Evolutionary conservation across 2,888 invertebrate genomes (phyloP).

Genomic region (Philopedon plagiatum): DNA sequence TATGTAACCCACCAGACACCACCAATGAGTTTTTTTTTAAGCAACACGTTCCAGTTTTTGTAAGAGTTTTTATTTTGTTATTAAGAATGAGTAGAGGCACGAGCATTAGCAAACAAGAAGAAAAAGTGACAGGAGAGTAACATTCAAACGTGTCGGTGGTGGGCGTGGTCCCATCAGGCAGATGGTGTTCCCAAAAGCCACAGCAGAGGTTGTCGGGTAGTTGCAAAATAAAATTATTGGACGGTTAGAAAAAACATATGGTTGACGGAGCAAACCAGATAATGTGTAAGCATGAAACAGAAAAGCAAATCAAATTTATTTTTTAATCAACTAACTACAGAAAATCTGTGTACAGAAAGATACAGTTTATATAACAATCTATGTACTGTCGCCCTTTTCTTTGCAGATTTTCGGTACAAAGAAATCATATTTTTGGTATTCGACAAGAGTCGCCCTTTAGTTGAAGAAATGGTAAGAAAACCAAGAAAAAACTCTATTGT

Average conservation of each 20-base stretch:
- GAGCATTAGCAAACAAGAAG: constrained; percentile 17
- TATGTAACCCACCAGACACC: constrained; percentile 68
- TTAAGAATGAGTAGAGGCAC: constrained; percentile 6
- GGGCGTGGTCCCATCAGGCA: constrained; percentile 62
- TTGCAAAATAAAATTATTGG: constrained; percentile 38
- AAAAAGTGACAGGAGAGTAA: constrained; percentile 28
- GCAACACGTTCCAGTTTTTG: constrained; percentile 52
- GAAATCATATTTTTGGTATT: no score
- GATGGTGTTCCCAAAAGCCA: constrained; percentile 54
- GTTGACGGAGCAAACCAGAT: constrained; percentile 53
- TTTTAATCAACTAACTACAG: constrained; percentile 11
- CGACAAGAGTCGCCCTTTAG: no score
- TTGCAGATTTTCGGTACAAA: no score
- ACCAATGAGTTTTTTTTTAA: constrained; percentile 56
- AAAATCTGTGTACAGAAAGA: constrained; percentile 16
- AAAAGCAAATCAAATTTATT: constrained; percentile 62
- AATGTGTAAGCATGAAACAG: constrained; percentile 68
- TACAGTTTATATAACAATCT: no score
- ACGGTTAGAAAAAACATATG: constrained; percentile 38
- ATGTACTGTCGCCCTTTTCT: no score
- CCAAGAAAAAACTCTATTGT: no score
- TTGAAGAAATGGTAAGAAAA: no score
- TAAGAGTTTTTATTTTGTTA: constrained; percentile 47
- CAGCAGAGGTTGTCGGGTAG: constrained; percentile 41
- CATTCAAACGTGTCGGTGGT: constrained; percentile 55